These are phyloP conservation scores for Brachionus sp. DNA, from an alignment of 1,140 invertebrate species.

Conservation along the genomic window DNA sequence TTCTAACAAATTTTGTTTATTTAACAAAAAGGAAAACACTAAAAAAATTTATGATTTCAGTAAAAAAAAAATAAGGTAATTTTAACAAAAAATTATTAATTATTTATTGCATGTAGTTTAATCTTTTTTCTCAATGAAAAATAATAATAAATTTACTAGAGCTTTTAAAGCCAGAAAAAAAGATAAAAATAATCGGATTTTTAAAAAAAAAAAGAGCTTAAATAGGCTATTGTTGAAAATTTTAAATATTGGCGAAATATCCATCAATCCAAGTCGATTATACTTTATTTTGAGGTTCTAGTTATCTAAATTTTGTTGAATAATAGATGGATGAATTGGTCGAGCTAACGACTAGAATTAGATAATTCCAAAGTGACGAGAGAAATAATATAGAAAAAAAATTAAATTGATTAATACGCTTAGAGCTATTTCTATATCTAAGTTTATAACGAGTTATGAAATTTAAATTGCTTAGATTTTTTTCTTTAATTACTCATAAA, in stretches of 20 bases:
- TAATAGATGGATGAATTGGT: neutral
- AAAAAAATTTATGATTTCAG: neutral
- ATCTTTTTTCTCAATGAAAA: too few relatives aligned
- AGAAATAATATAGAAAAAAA: neutral
- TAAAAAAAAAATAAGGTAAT: neutral
- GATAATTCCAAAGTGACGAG: constrained; percentile 19
- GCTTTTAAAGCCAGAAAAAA: neutral
- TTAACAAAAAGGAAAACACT: neutral
- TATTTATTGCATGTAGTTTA: too few relatives aligned
- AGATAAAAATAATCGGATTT: neutral
- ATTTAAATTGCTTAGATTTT: constrained; percentile 13
- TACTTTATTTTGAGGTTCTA: neutral
- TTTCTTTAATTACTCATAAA: neutral
- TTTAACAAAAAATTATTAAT: neutral
- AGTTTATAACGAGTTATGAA: neutral
- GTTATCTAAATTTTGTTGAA: neutral
- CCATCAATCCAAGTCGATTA: neutral
- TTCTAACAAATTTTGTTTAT: neutral
- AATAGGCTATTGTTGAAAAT: constrained; percentile 13
- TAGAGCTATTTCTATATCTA: constrained; percentile 16
- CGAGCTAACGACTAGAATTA: neutral
- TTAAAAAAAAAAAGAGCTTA: neutral
- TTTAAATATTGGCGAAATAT: neutral
- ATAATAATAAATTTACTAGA: too few relatives aligned
- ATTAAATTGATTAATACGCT: constrained; percentile 34